These are phyloP conservation scores for Herpetotheres cachinnans DNA, from an alignment of 2,113 vertebrate species.

Conservation along the genomic window DNA sequence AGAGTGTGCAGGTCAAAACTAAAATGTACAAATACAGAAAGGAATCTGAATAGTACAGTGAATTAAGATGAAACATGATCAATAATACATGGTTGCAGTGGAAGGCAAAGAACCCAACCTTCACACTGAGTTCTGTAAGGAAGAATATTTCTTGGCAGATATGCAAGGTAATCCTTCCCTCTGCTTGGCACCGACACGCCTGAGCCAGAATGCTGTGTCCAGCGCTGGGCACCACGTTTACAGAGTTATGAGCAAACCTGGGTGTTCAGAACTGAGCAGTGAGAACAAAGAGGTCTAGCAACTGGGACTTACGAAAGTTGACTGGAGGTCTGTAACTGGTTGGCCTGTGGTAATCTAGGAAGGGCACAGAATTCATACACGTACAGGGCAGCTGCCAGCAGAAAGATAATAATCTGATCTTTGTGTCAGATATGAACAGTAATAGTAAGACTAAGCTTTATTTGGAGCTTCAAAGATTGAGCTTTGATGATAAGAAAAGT, in stretches of 20 bases:
- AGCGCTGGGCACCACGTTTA: neutral
- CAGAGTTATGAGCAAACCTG: neutral
- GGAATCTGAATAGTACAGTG: neutral
- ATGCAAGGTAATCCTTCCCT: neutral
- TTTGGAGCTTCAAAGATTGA: neutral
- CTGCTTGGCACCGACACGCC: neutral
- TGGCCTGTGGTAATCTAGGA: neutral
- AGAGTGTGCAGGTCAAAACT: neutral
- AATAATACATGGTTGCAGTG: neutral
- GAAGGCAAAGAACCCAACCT: neutral
- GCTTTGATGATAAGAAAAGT: neutral
- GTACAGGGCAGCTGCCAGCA: neutral
- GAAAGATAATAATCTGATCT: neutral
- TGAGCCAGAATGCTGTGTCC: rapidly evolving
- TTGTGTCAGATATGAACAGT: neutral
- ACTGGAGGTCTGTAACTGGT: neutral
- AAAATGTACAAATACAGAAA: neutral
- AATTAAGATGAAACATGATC: neutral
- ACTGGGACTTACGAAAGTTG: rapidly evolving
- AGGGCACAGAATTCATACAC: neutral
- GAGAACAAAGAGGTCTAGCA: neutral
- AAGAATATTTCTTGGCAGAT: neutral
- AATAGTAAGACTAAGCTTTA: neutral
- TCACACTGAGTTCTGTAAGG: neutral
- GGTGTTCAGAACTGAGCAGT: neutral